These are phyloP conservation scores for Phylloscopus trochiloides DNA, from an alignment of 2,113 vertebrate species.

Conservation along the genomic window DNA sequence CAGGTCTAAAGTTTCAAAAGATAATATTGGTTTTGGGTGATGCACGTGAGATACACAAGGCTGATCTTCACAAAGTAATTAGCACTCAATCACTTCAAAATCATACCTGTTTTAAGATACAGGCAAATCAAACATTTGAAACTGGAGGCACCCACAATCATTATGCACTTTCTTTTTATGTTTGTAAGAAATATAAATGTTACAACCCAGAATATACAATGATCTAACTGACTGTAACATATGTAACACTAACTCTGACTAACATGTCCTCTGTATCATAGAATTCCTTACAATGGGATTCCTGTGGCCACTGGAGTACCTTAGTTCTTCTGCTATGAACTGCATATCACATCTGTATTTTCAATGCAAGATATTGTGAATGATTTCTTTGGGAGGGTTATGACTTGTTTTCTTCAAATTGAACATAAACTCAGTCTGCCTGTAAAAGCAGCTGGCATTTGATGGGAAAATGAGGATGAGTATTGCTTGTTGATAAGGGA, in stretches of 20 bases:
- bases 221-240: neutral
- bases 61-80: neutral
- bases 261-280: neutral
- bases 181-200: neutral
- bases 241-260: neutral
- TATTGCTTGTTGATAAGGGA: neutral
- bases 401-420: neutral
- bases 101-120: neutral
- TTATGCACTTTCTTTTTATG: neutral
- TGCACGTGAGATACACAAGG: neutral
- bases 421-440: neutral
- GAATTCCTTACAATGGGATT: neutral
- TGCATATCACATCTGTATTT: neutral
- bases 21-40: neutral
- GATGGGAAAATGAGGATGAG: neutral
- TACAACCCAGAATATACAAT: neutral
- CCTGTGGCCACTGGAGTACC: neutral
- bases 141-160: neutral
- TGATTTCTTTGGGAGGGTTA: neutral
- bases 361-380: neutral
- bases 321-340: neutral
- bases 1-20: neutral
- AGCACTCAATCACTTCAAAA: neutral
- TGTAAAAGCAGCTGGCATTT: neutral
- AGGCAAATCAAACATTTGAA: neutral